A percentile compares a stretch with the other conserved stretches of the same genome.
These are phyloP conservation scores for Erannis defoliaria DNA, from an alignment of 2,888 invertebrate genomes.

Conservation along the genomic window DNA sequence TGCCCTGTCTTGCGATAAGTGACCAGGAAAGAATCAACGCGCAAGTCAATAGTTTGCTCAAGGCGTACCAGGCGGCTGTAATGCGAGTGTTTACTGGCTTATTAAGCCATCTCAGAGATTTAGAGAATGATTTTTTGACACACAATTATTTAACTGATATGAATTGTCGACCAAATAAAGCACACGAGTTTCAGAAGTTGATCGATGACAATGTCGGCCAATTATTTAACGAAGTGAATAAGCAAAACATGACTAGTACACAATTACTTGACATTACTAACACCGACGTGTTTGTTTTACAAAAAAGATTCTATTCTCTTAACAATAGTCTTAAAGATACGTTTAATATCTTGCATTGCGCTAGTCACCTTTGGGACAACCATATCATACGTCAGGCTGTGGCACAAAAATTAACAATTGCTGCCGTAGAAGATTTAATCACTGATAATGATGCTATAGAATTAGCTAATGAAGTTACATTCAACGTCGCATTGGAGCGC, in stretches of 20 bases:
- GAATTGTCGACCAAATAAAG: conserved; percentile 32
- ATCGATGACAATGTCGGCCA: conserved; percentile 53
- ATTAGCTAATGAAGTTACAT: conserved; percentile 64
- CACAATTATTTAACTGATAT: conserved; percentile 39
- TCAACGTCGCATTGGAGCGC: conserved; percentile 70
- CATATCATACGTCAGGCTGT: conserved; percentile 71
- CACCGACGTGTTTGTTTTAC: conserved; percentile 56
- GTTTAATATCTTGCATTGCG: conserved; percentile 64
- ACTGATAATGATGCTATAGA: conserved; percentile 67
- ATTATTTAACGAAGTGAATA: conserved; percentile 46
- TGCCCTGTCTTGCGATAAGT: conserved; percentile 34
- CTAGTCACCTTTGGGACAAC: conserved; percentile 72
- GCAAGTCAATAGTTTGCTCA: conserved; percentile 57
- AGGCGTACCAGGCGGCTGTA: conserved; percentile 64
- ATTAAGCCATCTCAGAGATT: conserved; percentile 55
- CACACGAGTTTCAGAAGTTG: conserved; percentile 49
- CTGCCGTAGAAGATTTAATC: conserved; percentile 74
- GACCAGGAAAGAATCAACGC: conserved; percentile 57
- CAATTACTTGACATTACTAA: conserved; percentile 50
- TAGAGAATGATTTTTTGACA: conserved; percentile 56
- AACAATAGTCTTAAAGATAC: conserved; percentile 68
- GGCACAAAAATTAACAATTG: conserved; percentile 69
- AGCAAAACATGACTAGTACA: conserved; percentile 30
- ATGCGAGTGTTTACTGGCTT: conserved; percentile 60
- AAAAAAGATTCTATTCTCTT: conserved; percentile 64